A percentile compares a stretch with the other conserved stretches of the same genome.
Evolutionary conservation across 2,888 invertebrate species (phyloP).

Genomic region (Agonum fuliginosum): DNA sequence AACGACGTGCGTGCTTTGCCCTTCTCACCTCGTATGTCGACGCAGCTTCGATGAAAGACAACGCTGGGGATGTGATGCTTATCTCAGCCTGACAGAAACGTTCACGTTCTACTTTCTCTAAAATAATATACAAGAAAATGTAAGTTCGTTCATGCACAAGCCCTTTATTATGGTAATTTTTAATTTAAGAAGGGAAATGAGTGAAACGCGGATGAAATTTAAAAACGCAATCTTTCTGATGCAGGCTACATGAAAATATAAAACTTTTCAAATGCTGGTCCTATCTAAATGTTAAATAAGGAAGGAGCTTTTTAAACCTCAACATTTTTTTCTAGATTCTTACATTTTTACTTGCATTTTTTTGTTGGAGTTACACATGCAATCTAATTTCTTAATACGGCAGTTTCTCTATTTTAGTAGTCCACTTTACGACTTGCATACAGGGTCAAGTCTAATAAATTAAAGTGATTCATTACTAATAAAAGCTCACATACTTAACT

Average conservation of each 20-base stretch:
- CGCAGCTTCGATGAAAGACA: not conserved
- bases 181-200: conserved; percentile 44
- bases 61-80: conserved; percentile 4
- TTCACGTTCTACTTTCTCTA: no score
- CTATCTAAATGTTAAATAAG: conserved; percentile 37
- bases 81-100: conserved; percentile 38
- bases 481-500: conserved; percentile 21
- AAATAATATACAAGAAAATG: conserved; percentile 48
- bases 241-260: conserved; percentile 16
- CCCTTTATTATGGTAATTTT: conserved; percentile 47
- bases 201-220: conserved; percentile 33
- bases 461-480: conserved; percentile 39
- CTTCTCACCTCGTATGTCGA: conserved; percentile 24
- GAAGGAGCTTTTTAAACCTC: not conserved
- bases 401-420: not conserved
- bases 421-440: conserved; percentile 1
- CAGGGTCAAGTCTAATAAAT: conserved; percentile 40
- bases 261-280: conserved; percentile 20
- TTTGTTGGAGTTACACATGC: not conserved
- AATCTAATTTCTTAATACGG: not conserved
- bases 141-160: conserved; percentile 20
- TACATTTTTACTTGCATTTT: not conserved
- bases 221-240: conserved; percentile 24
- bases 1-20: conserved; percentile 55
- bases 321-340: conserved; percentile 6